Evolutionary conservation across 2,797 vertebrate species (phyloP).

Genomic region (Todus mexicanus): DNA sequence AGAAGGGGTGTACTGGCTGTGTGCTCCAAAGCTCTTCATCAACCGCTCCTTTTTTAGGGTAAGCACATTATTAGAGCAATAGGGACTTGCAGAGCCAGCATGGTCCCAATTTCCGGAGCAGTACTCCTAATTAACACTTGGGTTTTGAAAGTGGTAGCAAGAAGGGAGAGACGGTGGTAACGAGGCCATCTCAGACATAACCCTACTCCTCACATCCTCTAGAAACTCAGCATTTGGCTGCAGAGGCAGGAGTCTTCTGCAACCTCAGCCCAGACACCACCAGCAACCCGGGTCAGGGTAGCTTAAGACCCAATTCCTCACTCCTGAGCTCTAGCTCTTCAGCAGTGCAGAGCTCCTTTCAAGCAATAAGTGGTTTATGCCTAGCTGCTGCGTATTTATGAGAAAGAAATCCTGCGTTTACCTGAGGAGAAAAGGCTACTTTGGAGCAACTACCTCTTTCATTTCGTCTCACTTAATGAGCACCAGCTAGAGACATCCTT

Average conservation of each 20-base stretch:
- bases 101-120: neutral
- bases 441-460: neutral
- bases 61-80: neutral
- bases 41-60: neutral
- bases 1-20: accelerated
- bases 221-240: neutral
- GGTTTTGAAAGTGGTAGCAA: neutral
- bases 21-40: neutral
- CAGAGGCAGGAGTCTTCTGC: neutral
- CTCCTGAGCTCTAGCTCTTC: neutral
- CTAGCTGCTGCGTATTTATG: neutral
- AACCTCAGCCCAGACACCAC: neutral
- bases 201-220: neutral
- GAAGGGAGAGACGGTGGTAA: neutral
- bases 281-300: neutral
- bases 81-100: neutral
- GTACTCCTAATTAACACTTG: neutral
- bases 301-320: neutral
- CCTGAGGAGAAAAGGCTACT: neutral
- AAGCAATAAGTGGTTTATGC: conserved; percentile 11
- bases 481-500: neutral
- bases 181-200: neutral
- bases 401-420: conserved; percentile 19
- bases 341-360: neutral
- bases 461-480: neutral